These are phyloP conservation scores for Sarotherodon lohbergeri DNA, from an alignment of 2,113 vertebrate species.

Conservation along the genomic window DNA sequence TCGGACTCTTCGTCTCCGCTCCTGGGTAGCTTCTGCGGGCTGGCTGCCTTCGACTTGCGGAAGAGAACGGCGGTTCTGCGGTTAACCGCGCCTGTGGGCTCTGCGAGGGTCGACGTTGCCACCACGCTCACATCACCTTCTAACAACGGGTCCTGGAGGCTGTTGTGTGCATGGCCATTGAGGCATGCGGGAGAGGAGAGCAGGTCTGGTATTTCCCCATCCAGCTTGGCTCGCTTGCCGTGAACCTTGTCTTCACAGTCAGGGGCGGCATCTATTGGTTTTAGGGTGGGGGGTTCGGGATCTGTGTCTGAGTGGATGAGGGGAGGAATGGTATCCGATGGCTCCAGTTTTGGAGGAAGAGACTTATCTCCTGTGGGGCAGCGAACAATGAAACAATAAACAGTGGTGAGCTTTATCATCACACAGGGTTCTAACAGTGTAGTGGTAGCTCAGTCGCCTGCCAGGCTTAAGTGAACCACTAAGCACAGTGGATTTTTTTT, in stretches of 20 bases:
- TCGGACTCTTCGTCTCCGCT: slow-evolving; percentile 3
- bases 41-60: slow-evolving; percentile 88
- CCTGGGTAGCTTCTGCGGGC: slow-evolving; percentile 80
- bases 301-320: slow-evolving; percentile 86
- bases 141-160: slow-evolving; percentile 77
- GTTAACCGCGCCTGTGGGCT: slow-evolving; percentile 83
- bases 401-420: background rate
- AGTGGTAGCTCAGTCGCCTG: background rate
- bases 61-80: slow-evolving; percentile 91
- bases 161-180: slow-evolving; percentile 83
- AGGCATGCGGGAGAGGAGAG: slow-evolving; percentile 74
- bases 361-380: slow-evolving; percentile 89
- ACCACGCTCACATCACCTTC: slow-evolving; percentile 83
- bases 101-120: slow-evolving; percentile 83
- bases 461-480: background rate
- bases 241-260: slow-evolving; percentile 79
- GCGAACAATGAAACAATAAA: background rate
- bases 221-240: slow-evolving; percentile 76
- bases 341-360: slow-evolving; percentile 94
- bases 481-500: background rate
- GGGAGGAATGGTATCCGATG: slow-evolving; percentile 88
- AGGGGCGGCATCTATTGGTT: slow-evolving; percentile 84
- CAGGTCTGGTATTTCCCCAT: slow-evolving; percentile 74
- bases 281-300: slow-evolving; percentile 94
- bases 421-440: background rate